A percentile compares a stretch with the other conserved stretches of the same genome.
Evolutionary conservation across 2,888 invertebrate species (phyloP).

Genomic region (Buathra laborator): DNA sequence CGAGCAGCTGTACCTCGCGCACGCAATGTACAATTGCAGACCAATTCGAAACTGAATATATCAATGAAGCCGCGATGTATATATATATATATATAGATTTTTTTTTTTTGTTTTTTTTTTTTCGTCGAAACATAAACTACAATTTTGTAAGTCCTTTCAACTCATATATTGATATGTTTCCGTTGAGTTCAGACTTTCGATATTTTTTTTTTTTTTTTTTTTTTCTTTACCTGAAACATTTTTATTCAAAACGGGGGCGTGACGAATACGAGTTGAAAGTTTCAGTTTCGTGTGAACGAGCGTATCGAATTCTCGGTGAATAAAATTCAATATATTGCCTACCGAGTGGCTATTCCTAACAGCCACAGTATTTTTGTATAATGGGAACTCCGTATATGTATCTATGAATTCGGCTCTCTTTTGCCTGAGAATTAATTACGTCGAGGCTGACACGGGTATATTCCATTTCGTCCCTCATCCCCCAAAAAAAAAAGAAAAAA

Average conservation of each 20-base stretch:
- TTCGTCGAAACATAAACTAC: background rate
- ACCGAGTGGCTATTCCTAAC: slow-evolving; percentile 24
- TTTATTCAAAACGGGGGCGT: slow-evolving; percentile 39
- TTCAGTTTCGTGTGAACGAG: slow-evolving; percentile 58
- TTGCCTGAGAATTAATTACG: slow-evolving; percentile 68
- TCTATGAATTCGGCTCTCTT: slow-evolving; percentile 54
- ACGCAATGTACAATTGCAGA: slow-evolving; percentile 37
- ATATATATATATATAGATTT: no score
- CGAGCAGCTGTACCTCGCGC: slow-evolving; percentile 3
- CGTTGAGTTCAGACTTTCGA: background rate
- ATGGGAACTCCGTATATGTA: slow-evolving; percentile 6
- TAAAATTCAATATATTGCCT: slow-evolving; percentile 67
- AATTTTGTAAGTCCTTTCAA: background rate
- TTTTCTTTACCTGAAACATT: slow-evolving; percentile 8
- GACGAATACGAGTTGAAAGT: slow-evolving; percentile 40
- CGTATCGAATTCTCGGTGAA: slow-evolving; percentile 62
- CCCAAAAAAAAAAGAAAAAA: slow-evolving; percentile 11
- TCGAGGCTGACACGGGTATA: slow-evolving; percentile 65
- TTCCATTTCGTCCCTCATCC: slow-evolving; percentile 61
- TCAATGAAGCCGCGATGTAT: background rate
- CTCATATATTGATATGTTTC: background rate
- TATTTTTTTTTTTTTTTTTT: background rate
- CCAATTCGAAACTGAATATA: slow-evolving; percentile 30
- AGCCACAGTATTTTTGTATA: slow-evolving; percentile 33
- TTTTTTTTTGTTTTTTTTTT: background rate